Evolutionary conservation across 2,113 vertebrate genomes (phyloP), one percentile per base, ranked within the genome.

Genomic region (Gadus macrocephalus): DNA sequence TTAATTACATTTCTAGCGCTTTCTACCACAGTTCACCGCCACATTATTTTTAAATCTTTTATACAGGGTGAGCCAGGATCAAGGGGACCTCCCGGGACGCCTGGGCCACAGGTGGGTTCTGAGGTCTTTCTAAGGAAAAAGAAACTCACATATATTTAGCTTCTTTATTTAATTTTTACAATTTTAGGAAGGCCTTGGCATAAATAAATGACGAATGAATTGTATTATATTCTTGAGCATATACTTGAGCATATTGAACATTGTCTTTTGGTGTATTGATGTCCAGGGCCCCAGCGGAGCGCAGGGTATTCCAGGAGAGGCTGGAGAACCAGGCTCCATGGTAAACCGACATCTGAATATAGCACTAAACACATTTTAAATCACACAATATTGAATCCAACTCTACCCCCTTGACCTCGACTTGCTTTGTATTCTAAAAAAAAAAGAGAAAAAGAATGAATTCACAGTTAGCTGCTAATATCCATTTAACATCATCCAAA

Each of bases 31-130:
- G 17, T 58, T 14, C 4, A n/a, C 16, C 12, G 6, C 53, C 15
- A 58, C 14, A 58, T 58, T 9, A n/a, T 58, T 58, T 58, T 15
- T 28, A 7, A 62, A 14, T 62, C 42, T n/a, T 42, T 1, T 49
- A 7, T 1, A 62, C 81, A 99, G 97, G 97, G 97, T 83, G 96
- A 97, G 75, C 67, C 93, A 62, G 97, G 97, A 88, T 86, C 95
- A 76, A 92, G 97, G 86, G 97, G 97, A 83, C 91, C 92, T 82
- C 93, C 93, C 56, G 97, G 97, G 71, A 59, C 87, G 12, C 58
- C 90, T 38, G 97, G 97, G 73, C 38, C 90, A 67, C 81, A 90
- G 71, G 97, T 99, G 90, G 87, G 94, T 67, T 11, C 25, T 58
- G 55, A n/a, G 16, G 55, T 58, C n/a, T 17, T 17, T 16, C 16